Conservation (phyloP, 2,113 vertebrate species). For the Oncorhynchus masou region DNA sequence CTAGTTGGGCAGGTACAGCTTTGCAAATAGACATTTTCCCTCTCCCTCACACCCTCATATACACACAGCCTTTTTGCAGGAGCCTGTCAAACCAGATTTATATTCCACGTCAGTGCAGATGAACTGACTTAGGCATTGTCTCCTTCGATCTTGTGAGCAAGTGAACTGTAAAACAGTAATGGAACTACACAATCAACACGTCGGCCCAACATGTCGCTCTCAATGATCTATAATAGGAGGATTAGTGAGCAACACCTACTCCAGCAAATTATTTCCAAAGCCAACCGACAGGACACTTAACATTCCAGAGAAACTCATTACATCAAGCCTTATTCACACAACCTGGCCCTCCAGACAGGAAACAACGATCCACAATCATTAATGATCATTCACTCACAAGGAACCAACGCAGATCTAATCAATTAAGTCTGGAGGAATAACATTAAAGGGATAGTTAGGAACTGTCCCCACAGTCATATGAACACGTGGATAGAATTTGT, state of each 20-base stretch:
- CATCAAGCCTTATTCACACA: slow-evolving; percentile 33
- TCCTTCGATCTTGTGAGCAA: too few relatives aligned
- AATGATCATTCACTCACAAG: not conserved
- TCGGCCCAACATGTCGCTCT: not conserved
- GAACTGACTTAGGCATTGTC: slow-evolving; percentile 27
- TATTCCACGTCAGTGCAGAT: slow-evolving; percentile 30
- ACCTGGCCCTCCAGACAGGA: slow-evolving; percentile 8
- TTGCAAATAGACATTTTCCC: slow-evolving; percentile 45
- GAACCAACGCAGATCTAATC: slow-evolving; percentile 26
- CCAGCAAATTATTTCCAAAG: slow-evolving; percentile 55
- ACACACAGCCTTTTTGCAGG: slow-evolving; percentile 35
- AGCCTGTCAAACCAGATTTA: slow-evolving; percentile 75
- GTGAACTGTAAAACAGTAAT: not conserved
- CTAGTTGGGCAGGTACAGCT: slow-evolving; percentile 54
- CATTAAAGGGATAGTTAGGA: slow-evolving; percentile 11
- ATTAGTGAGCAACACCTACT: slow-evolving; percentile 27
- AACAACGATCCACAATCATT: slow-evolving; percentile 17
- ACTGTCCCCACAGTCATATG: not conserved
- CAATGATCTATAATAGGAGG: slow-evolving; percentile 3
- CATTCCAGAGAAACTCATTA: slow-evolving; percentile 52
- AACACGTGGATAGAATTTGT: not conserved
- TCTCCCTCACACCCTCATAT: slow-evolving; percentile 29
- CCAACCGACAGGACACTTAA: slow-evolving; percentile 33
- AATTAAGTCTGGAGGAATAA: slow-evolving; percentile 23
- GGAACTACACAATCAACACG: slow-evolving; percentile 7